These are phyloP conservation scores for Bradypus variegatus DNA, from an alignment of 2,797 vertebrate species.

Conservation along the genomic window DNA sequence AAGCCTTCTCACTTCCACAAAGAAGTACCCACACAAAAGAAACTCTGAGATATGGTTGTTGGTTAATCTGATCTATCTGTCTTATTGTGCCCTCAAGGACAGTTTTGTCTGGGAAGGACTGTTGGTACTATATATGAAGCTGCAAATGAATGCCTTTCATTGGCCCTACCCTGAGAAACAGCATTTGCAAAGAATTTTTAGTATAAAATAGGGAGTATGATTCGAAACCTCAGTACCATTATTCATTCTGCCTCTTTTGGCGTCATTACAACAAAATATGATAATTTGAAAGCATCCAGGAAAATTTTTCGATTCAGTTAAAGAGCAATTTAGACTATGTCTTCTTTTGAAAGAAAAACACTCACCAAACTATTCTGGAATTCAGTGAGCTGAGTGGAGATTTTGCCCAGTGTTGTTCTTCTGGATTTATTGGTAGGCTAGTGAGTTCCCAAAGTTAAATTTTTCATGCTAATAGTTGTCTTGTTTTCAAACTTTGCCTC, in stretches of 20 bases:
- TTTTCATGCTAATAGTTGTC: not conserved
- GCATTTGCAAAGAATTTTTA: not conserved
- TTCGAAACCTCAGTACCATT: not conserved
- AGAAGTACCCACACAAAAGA: not conserved
- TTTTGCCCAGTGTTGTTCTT: not conserved
- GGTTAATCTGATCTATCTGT: not conserved
- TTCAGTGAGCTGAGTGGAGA: not conserved
- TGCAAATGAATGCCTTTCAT: not conserved
- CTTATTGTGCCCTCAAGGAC: not conserved
- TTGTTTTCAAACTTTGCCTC: conserved; percentile 20
- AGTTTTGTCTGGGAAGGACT: not conserved
- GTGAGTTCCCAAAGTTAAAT: not conserved
- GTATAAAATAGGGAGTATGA: not conserved
- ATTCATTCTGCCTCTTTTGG: not conserved
- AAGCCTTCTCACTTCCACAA: not conserved
- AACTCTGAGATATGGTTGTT: not conserved
- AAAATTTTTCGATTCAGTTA: not conserved
- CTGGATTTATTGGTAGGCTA: not conserved
- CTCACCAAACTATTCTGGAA: not conserved
- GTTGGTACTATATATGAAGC: not conserved
- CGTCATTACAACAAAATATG: not conserved
- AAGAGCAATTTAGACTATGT: not conserved
- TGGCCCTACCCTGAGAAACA: not conserved
- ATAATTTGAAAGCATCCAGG: not conserved
- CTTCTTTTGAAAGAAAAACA: not conserved